Conservation (phyloP, 2,797 vertebrate genomes). For the Acrossocheilus wenchowensis region DNA sequence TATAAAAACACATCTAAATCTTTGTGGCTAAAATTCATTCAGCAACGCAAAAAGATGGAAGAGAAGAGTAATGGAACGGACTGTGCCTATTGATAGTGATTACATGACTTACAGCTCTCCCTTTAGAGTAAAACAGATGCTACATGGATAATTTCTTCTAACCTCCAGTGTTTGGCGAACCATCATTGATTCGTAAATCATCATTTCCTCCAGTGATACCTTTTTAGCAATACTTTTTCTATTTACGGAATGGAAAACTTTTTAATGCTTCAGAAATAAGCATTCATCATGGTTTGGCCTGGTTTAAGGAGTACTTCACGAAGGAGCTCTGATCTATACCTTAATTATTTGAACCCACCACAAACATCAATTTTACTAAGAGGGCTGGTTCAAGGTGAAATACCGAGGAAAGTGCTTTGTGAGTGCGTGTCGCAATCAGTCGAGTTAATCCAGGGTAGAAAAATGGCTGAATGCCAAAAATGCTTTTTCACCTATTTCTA, state of each 20-base stretch:
- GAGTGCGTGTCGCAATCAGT: conserved; percentile 36
- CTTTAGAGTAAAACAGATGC: conserved; percentile 39
- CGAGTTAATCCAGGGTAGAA: conserved; percentile 47
- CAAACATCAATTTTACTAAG: conserved; percentile 23
- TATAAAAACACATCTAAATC: conserved; percentile 32
- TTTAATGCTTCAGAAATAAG: neutral
- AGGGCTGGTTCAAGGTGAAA: conserved; percentile 47
- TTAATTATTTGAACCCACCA: conserved; percentile 33
- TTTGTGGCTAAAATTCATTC: conserved; percentile 19
- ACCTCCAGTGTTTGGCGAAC: conserved; percentile 25
- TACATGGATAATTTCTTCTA: conserved; percentile 12
- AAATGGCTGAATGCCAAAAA: conserved; percentile 49
- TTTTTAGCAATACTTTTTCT: conserved; percentile 5
- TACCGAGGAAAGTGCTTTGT: neutral
- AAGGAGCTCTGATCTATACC: conserved; percentile 3
- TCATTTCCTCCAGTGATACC: neutral
- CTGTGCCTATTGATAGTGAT: conserved; percentile 26
- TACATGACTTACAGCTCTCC: conserved; percentile 17
- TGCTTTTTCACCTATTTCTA: conserved; percentile 39
- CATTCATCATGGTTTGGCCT: conserved; percentile 10
- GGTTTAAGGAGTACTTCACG: conserved; percentile 1
- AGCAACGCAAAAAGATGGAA: conserved; percentile 29
- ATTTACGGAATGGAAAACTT: conserved; percentile 25
- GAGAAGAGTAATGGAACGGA: conserved; percentile 12
- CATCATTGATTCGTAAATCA: conserved; percentile 33